A percentile compares a stretch with the other conserved stretches of the same genome.
Conservation (phyloP, 2,797 vertebrate genomes). For the Synaphobranchus kaupii region DNA sequence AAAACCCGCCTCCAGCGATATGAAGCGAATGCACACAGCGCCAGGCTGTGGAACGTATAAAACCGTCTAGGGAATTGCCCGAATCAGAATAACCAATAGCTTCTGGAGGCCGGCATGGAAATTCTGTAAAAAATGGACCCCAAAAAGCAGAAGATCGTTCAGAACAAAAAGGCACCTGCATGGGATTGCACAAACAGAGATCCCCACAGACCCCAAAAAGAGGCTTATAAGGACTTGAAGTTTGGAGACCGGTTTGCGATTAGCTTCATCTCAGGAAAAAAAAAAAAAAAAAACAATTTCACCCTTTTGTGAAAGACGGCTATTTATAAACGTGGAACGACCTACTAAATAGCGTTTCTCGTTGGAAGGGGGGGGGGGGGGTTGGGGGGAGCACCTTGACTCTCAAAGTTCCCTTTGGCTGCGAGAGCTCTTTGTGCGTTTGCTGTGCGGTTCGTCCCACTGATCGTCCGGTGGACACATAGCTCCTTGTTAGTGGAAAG, state of each 20-base stretch:
- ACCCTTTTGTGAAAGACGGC: neutral
- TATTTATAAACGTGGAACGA: neutral
- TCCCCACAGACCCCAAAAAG: neutral
- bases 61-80: neutral
- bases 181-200: neutral
- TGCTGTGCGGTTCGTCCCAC: neutral
- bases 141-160: neutral
- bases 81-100: constrained; percentile 4
- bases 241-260: neutral
- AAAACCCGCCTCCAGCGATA: neutral
- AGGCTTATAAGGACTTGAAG: neutral
- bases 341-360: neutral
- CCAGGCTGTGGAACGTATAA: neutral
- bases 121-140: constrained; percentile 11
- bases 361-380: neutral
- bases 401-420: neutral
- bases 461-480: constrained; percentile 20
- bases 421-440: neutral
- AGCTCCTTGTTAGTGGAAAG: constrained; percentile 34
- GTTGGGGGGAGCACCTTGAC: neutral
- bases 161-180: neutral
- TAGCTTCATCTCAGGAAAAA: neutral
- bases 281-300: neutral
- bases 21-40: neutral
- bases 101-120: neutral